Evolutionary conservation across 2,888 invertebrate genomes (phyloP), one percentile per base, ranked within the genome.

Genomic region (Xestia ashworthii): DNA sequence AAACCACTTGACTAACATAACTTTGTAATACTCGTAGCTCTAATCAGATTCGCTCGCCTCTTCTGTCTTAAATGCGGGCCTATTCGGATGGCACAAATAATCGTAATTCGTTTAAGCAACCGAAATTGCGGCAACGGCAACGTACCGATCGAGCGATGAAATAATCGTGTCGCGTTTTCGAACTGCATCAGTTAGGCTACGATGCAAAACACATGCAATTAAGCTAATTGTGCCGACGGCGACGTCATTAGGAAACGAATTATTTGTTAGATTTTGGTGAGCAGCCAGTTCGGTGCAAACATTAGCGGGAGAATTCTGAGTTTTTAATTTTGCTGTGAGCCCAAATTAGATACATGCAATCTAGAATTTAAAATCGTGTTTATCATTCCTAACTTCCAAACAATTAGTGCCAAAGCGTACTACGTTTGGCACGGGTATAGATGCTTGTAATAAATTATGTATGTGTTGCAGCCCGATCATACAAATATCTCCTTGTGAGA

Each of bases 51-150:
- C 78, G 78, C 89, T 80, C 5, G 38, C 5, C 73, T 76, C 75
- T 72, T 78, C 9, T 72, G 32, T 55, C 67, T 85, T 77, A 73
- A 62, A 58, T 78, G 55, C 75, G 46, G 25, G 11, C 25, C 71
- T 55, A 78, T 71, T 86, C 65, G 85, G 87, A 89, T 89, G 89
- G 88, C 90, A 90, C 87, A 90, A 88, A 90, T 90, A 91, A 87
- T 85, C 80, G 85, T 86, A 87, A 85, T 89, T 87, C 76, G 81
- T 88, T 89, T 88, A 83, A 82, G 89, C 89, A 90, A 90, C 87
- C 79, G 60, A 83, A 86, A 84, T 89, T 89, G 87, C 89, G 71
- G 82, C 87, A 89, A 85, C 84, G 32, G 82, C 87, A 62, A 41
- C 22, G 75, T 44, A 76, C 69, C 80, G 78, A 89, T 86, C 88